These are phyloP conservation scores for Dryobotodes eremita DNA, from an alignment of 2,888 invertebrate species.

Conservation along the genomic window DNA sequence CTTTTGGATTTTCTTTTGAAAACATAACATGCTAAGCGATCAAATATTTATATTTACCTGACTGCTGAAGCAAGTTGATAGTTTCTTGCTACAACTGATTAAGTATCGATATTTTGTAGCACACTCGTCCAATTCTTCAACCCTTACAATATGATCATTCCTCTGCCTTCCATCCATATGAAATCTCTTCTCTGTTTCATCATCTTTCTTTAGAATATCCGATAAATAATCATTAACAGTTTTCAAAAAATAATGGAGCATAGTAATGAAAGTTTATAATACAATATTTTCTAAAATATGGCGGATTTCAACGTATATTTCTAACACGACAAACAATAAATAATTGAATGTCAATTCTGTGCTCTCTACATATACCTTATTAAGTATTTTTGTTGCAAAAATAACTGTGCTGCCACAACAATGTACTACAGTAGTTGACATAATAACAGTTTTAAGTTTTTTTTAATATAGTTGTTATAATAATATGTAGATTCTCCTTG, in stretches of 20 bases:
- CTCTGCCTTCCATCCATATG: not conserved
- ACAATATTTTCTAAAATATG: constrained; percentile 30
- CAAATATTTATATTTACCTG: constrained; percentile 28
- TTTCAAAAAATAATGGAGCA: constrained; percentile 26
- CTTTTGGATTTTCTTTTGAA: not conserved
- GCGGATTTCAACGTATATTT: constrained; percentile 25
- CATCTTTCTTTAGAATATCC: not conserved
- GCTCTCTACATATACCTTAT: constrained; percentile 6
- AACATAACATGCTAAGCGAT: not conserved
- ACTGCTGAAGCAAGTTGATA: constrained; percentile 36
- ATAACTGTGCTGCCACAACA: not conserved
- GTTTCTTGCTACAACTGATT: constrained; percentile 16
- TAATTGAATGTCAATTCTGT: constrained; percentile 10
- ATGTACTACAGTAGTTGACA: not conserved
- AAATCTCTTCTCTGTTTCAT: not conserved
- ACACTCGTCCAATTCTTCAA: constrained; percentile 11
- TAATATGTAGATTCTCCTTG: not conserved
- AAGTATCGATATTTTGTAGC: constrained; percentile 28
- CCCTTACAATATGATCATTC: not conserved
- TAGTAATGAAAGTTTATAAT: constrained; percentile 19
- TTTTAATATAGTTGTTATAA: constrained; percentile 14
- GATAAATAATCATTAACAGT: constrained; percentile 6
- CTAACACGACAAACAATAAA: not conserved
- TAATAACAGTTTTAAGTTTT: constrained; percentile 1
- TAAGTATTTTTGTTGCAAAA: constrained; percentile 6